A percentile compares a stretch with the other conserved stretches of the same genome.
phyloP scores from a whole-genome alignment of 1,140 invertebrate genomes.

The Pinna nobilis region DNA sequence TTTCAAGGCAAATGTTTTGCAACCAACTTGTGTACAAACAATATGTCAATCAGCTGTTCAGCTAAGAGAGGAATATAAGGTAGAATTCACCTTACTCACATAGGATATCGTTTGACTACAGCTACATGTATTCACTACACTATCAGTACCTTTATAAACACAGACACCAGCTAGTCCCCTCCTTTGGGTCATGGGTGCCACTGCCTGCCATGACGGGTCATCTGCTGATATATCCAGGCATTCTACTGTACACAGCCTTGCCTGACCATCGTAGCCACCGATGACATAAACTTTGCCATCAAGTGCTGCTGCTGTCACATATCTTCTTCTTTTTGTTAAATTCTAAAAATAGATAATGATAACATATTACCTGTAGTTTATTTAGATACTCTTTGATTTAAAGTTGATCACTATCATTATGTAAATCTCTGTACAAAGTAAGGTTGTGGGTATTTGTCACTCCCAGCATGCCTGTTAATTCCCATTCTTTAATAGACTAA shows the following conservation, averaged over 20 bases:
- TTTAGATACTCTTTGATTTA: too few relatives aligned
- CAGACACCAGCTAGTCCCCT: constrained; percentile 68
- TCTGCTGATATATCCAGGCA: constrained; percentile 62
- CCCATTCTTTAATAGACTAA: too few relatives aligned
- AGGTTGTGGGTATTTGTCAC: too few relatives aligned
- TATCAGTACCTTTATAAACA: constrained; percentile 63
- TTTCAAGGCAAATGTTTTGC: too few relatives aligned
- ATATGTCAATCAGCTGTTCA: too few relatives aligned
- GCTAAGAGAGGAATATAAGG: too few relatives aligned
- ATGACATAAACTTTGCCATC: constrained; percentile 78
- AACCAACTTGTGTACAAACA: too few relatives aligned
- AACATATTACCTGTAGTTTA: neutral
- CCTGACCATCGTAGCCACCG: constrained; percentile 71
- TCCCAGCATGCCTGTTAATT: too few relatives aligned
- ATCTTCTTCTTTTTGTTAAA: constrained; percentile 65
- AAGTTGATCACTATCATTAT: too few relatives aligned
- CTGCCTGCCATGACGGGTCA: constrained; percentile 59
- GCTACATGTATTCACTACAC: neutral
- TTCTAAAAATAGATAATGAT: constrained; percentile 44
- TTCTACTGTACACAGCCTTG: constrained; percentile 65
- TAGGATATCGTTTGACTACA: too few relatives aligned
- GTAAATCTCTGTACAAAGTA: too few relatives aligned
- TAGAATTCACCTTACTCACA: too few relatives aligned
- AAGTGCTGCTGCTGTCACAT: constrained; percentile 69
- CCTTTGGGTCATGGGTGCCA: constrained; percentile 65